Percentiles rank a stretch among this genome's conserved stretches.
These are phyloP conservation scores for Caenorhabditis plicata DNA, from an alignment of 2,888 invertebrate species.

Conservation along the genomic window DNA sequence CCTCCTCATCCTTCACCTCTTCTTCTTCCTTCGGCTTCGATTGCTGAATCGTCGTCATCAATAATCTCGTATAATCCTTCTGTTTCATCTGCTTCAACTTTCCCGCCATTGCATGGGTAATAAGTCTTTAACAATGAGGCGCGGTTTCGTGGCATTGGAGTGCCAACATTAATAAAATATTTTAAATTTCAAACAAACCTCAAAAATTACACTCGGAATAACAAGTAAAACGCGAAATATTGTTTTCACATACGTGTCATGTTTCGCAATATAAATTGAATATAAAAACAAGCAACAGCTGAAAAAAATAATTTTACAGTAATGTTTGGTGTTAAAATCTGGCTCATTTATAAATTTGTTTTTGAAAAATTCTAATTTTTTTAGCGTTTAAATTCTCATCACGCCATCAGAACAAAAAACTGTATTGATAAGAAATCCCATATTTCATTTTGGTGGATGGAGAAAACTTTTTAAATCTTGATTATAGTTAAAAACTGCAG, in stretches of 20 bases:
- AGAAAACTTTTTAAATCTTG: too few species aligned
- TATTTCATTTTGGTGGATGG: too few species aligned
- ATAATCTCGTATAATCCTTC: conserved; percentile 44
- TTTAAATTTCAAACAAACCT: conserved; percentile 5
- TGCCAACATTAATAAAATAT: too few species aligned
- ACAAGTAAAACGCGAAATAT: conserved; percentile 12
- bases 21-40: conserved; percentile 16
- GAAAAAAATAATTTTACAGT: background rate
- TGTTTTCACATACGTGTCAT: conserved; percentile 6
- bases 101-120: conserved; percentile 53
- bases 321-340: too few species aligned
- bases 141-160: too few species aligned
- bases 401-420: too few species aligned
- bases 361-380: too few species aligned
- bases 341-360: too few species aligned
- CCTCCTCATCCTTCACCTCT: conserved; percentile 8
- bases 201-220: conserved; percentile 21
- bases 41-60: conserved; percentile 36
- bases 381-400: too few species aligned
- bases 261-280: conserved; percentile 7
- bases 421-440: too few species aligned
- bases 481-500: too few species aligned
- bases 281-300: conserved; percentile 19
- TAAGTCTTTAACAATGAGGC: too few species aligned
- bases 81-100: conserved; percentile 52